Conservation (phyloP, 2,113 vertebrate genomes). For the Verasper variegatus region DNA sequence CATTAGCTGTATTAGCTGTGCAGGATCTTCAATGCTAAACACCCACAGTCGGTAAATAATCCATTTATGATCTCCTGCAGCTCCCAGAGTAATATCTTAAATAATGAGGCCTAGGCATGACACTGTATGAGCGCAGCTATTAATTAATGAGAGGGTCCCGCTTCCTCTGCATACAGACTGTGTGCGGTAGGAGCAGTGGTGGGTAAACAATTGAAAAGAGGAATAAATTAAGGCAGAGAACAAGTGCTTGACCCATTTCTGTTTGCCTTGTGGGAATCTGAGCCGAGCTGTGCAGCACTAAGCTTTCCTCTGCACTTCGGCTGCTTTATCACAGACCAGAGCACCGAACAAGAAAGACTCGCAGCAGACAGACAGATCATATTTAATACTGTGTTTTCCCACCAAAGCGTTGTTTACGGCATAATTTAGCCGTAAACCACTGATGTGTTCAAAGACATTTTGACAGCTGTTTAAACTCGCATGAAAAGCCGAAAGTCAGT, state of each 20-base stretch:
- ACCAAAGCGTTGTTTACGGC: conserved; percentile 16
- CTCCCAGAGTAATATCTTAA: conserved; percentile 12
- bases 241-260: conserved; percentile 81
- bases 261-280: conserved; percentile 77
- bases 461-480: not conserved
- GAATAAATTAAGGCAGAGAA: conserved; percentile 80
- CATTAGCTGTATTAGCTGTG: not conserved
- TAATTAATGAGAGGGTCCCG: conserved; percentile 54
- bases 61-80: not conserved
- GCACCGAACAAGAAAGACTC: conserved; percentile 18
- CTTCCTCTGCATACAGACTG: conserved; percentile 33
- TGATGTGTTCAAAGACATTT: not conserved
- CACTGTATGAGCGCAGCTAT: conserved; percentile 30
- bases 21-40: not conserved
- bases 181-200: conserved; percentile 64
- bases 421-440: not conserved
- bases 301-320: conserved; percentile 48
- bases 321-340: conserved; percentile 24
- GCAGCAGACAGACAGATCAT: conserved; percentile 11
- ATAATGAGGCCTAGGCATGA: conserved; percentile 24
- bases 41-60: conserved; percentile 11
- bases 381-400: conserved; percentile 4
- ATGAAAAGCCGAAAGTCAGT: not conserved
- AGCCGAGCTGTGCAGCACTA: conserved; percentile 49
- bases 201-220: conserved; percentile 75